Percentiles rank a stretch among this genome's conserved stretches.
Conservation (phyloP, 2,888 invertebrate species). For the Cantharis rufa region DNA sequence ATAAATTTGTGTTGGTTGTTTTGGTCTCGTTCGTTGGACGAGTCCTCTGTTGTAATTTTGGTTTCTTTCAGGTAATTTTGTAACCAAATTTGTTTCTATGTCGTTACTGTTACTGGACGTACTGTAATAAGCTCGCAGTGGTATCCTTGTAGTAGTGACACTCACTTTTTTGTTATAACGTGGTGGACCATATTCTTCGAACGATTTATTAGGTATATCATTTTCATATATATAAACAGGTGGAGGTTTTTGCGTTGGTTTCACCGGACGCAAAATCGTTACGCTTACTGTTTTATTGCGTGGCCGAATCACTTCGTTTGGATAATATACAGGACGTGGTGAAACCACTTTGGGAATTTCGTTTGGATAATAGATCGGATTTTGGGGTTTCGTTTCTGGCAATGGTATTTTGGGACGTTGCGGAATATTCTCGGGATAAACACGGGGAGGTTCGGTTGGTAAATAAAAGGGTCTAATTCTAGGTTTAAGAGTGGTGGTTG, state of each 20-base stretch:
- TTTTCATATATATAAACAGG: constrained; percentile 51
- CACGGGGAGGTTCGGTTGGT: background rate
- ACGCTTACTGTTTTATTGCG: constrained; percentile 43
- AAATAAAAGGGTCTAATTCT: background rate
- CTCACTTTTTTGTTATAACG: constrained; percentile 55
- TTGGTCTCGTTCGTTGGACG: constrained; percentile 42
- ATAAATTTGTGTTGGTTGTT: constrained; percentile 65
- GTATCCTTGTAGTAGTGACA: constrained; percentile 61
- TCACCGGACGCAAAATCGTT: constrained; percentile 51
- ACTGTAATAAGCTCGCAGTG: constrained; percentile 66
- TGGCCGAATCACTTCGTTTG: background rate
- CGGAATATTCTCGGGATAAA: background rate
- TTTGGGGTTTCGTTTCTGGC: background rate
- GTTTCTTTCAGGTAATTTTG: constrained; percentile 36
- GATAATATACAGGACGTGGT: background rate
- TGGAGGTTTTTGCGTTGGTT: constrained; percentile 53
- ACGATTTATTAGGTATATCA: constrained; percentile 58
- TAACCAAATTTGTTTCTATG: constrained; percentile 60
- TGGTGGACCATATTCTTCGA: constrained; percentile 59
- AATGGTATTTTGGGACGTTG: background rate
- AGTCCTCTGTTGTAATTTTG: background rate
- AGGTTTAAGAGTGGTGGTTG: background rate
- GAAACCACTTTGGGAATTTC: background rate
- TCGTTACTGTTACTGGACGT: constrained; percentile 54
- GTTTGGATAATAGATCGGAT: background rate